Percentiles rank a stretch among this genome's conserved stretches.
Conservation (phyloP, 2,888 invertebrate species). For the Lithophane socia region DNA sequence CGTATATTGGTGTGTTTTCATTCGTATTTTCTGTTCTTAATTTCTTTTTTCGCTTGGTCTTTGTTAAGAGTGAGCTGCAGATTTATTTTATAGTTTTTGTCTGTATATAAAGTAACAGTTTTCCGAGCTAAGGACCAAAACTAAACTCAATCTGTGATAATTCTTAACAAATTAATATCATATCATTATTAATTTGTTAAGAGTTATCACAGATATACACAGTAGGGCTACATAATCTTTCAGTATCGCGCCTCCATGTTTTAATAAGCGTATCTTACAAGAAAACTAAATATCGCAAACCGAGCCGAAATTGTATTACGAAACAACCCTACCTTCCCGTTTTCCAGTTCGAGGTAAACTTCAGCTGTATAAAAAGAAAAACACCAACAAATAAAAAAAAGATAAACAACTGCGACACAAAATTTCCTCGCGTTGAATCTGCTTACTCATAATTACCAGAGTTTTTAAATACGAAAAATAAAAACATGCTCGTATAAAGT, state of each 20-base stretch:
- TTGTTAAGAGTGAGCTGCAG: neutral
- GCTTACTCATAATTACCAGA: slow-evolving; percentile 86
- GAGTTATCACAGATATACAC: neutral
- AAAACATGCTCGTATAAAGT: slow-evolving; percentile 84
- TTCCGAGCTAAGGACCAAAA: too few relatives aligned
- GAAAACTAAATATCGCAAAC: slow-evolving; percentile 6
- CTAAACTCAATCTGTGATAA: too few relatives aligned
- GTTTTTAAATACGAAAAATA: slow-evolving; percentile 84
- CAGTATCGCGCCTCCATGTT: neutral
- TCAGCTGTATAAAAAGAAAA: slow-evolving; percentile 55
- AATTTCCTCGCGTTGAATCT: slow-evolving; percentile 74
- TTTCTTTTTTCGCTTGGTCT: neutral
- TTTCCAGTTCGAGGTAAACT: slow-evolving; percentile 33
- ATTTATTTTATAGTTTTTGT: neutral
- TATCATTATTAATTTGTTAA: too few relatives aligned
- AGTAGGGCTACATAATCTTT: neutral
- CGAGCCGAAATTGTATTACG: slow-evolving; percentile 14
- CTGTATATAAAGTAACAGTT: too few relatives aligned
- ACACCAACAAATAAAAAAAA: slow-evolving; percentile 60
- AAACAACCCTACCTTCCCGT: slow-evolving; percentile 12
- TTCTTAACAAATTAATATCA: too few relatives aligned
- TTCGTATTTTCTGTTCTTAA: slow-evolving; percentile 11
- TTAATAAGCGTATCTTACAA: neutral
- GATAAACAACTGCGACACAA: slow-evolving; percentile 68
- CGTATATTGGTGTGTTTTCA: slow-evolving; percentile 33